Evolutionary conservation across 2,888 invertebrate species (phyloP).

Genomic region (Chromoteleia sp.): DNA sequence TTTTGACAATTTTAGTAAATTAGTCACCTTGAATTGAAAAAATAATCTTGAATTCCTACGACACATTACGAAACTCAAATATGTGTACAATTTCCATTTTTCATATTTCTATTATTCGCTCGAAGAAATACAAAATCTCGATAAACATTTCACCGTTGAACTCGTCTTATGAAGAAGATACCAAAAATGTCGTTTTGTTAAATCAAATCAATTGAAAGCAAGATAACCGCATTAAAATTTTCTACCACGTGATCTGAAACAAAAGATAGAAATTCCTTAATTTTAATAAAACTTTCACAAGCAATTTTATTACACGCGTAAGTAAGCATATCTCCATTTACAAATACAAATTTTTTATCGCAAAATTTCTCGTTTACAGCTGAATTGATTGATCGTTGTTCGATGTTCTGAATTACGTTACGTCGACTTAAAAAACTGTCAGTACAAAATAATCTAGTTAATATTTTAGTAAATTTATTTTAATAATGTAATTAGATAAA

Average conservation of each 20-base stretch:
- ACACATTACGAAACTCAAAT: neutral
- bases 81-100: neutral
- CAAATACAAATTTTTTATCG: neutral
- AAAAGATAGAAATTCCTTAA: slow-evolving; percentile 41
- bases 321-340: neutral
- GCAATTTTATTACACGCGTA: slow-evolving; percentile 26
- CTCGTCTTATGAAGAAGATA: slow-evolving; percentile 8
- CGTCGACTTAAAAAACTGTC: too few species aligned
- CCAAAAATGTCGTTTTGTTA: slow-evolving; percentile 4
- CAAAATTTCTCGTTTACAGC: neutral
- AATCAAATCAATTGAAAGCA: slow-evolving; percentile 44
- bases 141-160: slow-evolving; percentile 32
- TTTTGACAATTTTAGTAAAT: too few species aligned
- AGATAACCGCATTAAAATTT: slow-evolving; percentile 42
- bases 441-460: too few species aligned
- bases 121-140: slow-evolving; percentile 20
- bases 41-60: too few species aligned
- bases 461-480: too few species aligned
- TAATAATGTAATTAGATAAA: too few species aligned
- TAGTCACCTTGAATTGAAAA: too few species aligned
- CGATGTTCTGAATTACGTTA: neutral
- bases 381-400: neutral
- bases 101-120: slow-evolving; percentile 5
- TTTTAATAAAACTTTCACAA: slow-evolving; percentile 45
- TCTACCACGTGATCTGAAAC: slow-evolving; percentile 19